These are phyloP conservation scores for Pseudochromis fuscus DNA, from an alignment of 2,797 vertebrate species.

Conservation along the genomic window DNA sequence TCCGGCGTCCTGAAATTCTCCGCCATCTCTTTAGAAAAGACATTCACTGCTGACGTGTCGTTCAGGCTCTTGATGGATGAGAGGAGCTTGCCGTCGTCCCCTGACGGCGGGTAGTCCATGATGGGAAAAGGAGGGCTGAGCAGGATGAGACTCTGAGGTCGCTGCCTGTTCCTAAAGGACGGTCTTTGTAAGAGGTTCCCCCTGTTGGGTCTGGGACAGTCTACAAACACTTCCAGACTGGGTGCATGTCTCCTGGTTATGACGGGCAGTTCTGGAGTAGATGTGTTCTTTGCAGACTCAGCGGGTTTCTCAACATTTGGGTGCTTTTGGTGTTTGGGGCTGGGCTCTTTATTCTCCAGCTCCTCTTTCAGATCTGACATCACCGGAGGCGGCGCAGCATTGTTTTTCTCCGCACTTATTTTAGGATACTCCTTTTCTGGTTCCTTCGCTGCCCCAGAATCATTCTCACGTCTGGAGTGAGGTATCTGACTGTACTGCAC, in stretches of 20 bases:
- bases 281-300: constrained; percentile 75
- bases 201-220: constrained; percentile 90
- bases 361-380: constrained; percentile 87
- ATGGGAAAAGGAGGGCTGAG: constrained; percentile 97
- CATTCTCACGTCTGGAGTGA: constrained; percentile 86
- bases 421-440: constrained; percentile 76
- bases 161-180: constrained; percentile 93
- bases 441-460: constrained; percentile 73
- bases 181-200: constrained; percentile 88
- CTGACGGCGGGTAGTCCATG: constrained; percentile 92
- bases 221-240: constrained; percentile 89
- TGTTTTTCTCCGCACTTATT: constrained; percentile 71
- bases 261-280: constrained; percentile 83
- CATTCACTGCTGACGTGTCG: constrained; percentile 84
- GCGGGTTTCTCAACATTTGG: constrained; percentile 66
- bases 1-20: constrained; percentile 87
- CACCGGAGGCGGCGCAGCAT: constrained; percentile 71
- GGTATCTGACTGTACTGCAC: constrained; percentile 97
- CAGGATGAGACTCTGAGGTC: constrained; percentile 97
- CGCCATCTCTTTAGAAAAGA: constrained; percentile 85
- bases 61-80: constrained; percentile 91
- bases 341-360: constrained; percentile 85
- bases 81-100: constrained; percentile 89
- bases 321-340: constrained; percentile 72
- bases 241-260: constrained; percentile 89